Evolutionary conservation across 2,888 invertebrate species (phyloP).

Genomic region (Acanthococcus lagerstroemiae): DNA sequence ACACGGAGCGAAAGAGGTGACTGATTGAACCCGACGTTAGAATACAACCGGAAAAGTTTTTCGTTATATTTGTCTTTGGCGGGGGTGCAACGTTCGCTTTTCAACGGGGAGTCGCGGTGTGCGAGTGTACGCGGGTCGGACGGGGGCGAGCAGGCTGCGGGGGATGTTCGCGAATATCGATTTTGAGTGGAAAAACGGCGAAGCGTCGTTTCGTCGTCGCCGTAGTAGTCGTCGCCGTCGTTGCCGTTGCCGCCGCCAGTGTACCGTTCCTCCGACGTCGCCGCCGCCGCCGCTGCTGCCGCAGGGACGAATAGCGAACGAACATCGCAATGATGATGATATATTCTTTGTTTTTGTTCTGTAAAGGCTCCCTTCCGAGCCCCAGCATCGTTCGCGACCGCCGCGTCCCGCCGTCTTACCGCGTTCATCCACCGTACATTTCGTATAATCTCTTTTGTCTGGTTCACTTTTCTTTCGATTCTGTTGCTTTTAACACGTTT

Average conservation of each 20-base stretch:
- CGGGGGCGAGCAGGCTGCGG: conserved; percentile 42
- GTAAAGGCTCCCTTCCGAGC: conserved; percentile 11
- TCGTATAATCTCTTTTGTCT: conserved; percentile 28
- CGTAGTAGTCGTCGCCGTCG: too few relatives aligned
- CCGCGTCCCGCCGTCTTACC: background rate
- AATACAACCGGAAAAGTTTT: conserved; percentile 23
- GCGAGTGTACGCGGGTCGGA: conserved; percentile 4
- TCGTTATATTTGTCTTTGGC: conserved; percentile 12
- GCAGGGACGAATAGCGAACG: conserved; percentile 22
- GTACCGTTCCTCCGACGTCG: too few relatives aligned
- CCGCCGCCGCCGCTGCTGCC: conserved; percentile 40
- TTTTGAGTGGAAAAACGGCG: conserved; percentile 28
- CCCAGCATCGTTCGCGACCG: conserved; percentile 4
- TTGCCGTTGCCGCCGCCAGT: too few relatives aligned
- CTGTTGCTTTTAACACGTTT: conserved; percentile 27
- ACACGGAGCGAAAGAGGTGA: conserved; percentile 5
- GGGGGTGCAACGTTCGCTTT: background rate
- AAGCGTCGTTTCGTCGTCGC: conserved; percentile 34
- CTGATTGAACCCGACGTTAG: conserved; percentile 24
- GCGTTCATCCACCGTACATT: background rate
- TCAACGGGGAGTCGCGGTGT: background rate
- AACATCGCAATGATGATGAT: conserved; percentile 28
- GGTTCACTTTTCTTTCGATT: conserved; percentile 29
- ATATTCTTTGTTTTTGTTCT: conserved; percentile 29
- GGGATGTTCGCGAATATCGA: conserved; percentile 37